These are phyloP conservation scores for Kryphioiulus occultus DNA, from an alignment of 2,888 invertebrate genomes.

Conservation along the genomic window DNA sequence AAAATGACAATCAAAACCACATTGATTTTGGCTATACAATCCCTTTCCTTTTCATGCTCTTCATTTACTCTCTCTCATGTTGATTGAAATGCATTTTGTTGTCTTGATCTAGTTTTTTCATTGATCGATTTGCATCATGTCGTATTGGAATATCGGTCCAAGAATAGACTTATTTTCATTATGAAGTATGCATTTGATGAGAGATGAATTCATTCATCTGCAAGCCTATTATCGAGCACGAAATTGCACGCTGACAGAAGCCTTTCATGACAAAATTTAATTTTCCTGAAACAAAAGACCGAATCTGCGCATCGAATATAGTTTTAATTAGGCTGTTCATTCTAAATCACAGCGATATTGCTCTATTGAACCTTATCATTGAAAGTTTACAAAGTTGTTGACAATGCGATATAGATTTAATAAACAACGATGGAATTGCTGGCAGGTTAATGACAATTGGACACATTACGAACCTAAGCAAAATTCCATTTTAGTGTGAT, in stretches of 20 bases:
- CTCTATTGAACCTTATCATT: not conserved
- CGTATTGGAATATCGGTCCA: not conserved
- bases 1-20: too few relatives aligned
- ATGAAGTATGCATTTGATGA: not conserved
- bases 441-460: not conserved
- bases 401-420: not conserved
- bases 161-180: not conserved
- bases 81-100: not conserved
- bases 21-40: too few relatives aligned
- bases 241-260: not conserved
- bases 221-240: not conserved
- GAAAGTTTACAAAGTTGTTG: not conserved
- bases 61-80: not conserved
- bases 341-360: not conserved
- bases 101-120: not conserved
- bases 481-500: too few relatives aligned
- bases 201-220: constrained; percentile 20
- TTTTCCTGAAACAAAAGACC: not conserved
- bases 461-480: too few relatives aligned
- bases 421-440: not conserved
- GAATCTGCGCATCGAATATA: not conserved
- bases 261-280: not conserved
- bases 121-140: not conserved
- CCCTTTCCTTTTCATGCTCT: too few relatives aligned
- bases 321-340: constrained; percentile 7